Base-by-base conservation (phyloP, 1,140 invertebrate genomes). In the Dreissena polymorpha region DNA sequence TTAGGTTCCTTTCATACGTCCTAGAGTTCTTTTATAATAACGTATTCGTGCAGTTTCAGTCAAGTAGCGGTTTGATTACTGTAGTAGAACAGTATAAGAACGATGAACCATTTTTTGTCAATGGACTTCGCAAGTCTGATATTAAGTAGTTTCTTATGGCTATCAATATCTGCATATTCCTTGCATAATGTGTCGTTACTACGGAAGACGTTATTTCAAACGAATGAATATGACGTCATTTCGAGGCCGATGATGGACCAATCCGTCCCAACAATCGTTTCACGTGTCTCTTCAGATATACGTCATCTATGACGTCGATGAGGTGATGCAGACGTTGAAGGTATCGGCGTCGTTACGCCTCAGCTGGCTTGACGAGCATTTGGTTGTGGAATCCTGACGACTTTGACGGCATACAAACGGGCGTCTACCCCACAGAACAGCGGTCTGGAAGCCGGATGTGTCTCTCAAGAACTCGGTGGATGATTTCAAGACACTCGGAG, bases 391-490 rank as follows among this genome's bases (percentile, higher is more conserved):
- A 18, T n/a, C 57, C 57, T 18, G 57, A 6, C 16, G 57, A 60
- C 21, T 60, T 5, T 68, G 16, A n/a, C 29, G 21, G 29, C 65
- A 68, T 68, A 25, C 14, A 39, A 6, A 68, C 25, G 14, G 21
- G 29, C 1, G 29, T 68, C 18, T 68, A 68, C 25, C n/a, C 65
- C 65, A 25, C 57, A 68, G 25, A 21, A 77, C 29, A 21, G 50
- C 10, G 29, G n/a, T 77, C 21, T 68, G 60, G 75, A 65, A 67
- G 23, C 75, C 75, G 29, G 75, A 67, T 50, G 50, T 77, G 12
- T 14, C 75, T 18, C 60, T 77, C 6, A 50, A 77, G 50, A 77
- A 67, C 51, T 65, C 39, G 14, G 49, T 67, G 7, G 0, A 49
- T 27, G 60, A 77, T 21, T 77, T 49, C 63, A 65, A 51, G 18